Percentiles rank a stretch among this genome's conserved stretches.
Evolutionary conservation across 2,888 invertebrate species (phyloP).

Genomic region (Hartigia nigra): DNA sequence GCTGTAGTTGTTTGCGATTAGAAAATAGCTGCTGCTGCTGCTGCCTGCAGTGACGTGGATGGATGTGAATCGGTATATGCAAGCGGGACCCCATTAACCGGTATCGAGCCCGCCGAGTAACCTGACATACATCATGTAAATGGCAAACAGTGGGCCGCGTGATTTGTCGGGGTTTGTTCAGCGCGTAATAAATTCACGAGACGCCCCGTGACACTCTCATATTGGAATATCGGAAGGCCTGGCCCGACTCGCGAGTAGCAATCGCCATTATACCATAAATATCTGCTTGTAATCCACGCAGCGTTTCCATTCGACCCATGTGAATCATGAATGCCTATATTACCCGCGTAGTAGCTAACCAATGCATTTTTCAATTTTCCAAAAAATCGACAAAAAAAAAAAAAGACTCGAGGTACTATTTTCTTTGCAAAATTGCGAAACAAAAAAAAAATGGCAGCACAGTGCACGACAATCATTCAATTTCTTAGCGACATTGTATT

Average conservation of each 20-base stretch:
- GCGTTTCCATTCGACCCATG: conserved; percentile 13
- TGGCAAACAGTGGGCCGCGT: conserved; percentile 8
- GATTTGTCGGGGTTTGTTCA: conserved; percentile 9
- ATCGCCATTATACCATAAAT: conserved; percentile 22
- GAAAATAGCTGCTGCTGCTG: neutral
- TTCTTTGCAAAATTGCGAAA: too few species aligned
- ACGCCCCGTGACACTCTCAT: conserved; percentile 7
- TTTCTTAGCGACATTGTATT: neutral
- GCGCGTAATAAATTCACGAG: conserved; percentile 7
- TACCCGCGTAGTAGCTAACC: neutral
- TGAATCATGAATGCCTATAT: neutral
- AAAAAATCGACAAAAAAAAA: neutral
- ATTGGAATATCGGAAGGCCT: neutral
- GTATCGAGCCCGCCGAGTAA: conserved; percentile 1
- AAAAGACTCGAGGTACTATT: neutral
- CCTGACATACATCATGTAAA: conserved; percentile 6
- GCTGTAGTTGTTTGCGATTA: neutral
- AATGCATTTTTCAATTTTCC: neutral
- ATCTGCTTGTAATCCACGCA: conserved; percentile 14
- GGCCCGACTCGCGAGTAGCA: conserved; percentile 17
- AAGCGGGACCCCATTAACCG: neutral
- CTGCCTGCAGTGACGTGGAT: neutral
- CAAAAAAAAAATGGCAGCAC: neutral
- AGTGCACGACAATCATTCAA: neutral
- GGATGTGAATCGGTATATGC: neutral